Conservation (phyloP, 2,888 invertebrate genomes). For the Loripinus fragilis region DNA sequence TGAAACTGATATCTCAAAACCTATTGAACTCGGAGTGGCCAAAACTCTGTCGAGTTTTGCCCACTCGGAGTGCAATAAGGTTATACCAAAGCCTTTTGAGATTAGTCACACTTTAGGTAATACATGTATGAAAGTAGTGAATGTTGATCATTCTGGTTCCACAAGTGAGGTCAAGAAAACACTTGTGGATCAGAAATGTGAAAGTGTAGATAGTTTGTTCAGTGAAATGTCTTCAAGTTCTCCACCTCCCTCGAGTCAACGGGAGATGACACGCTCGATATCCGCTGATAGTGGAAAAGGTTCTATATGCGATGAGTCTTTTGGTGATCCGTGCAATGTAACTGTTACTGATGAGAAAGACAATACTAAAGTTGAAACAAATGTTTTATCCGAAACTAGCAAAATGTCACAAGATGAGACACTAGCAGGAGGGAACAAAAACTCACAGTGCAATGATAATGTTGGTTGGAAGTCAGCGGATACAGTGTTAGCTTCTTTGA, state of each 20-base stretch:
- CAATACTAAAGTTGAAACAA: background rate
- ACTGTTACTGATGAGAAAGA: background rate
- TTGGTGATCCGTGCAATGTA: constrained; percentile 27
- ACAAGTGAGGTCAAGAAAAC: constrained; percentile 22
- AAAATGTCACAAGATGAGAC: background rate
- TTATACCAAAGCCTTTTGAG: background rate
- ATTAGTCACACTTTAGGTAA: background rate
- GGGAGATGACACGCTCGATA: constrained; percentile 64
- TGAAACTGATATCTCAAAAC: background rate
- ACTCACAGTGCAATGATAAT: background rate
- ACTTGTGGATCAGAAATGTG: constrained; percentile 56
- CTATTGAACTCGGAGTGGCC: background rate
- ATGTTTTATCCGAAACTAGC: background rate
- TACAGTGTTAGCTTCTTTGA: background rate
- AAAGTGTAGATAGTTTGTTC: constrained; percentile 72
- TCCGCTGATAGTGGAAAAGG: constrained; percentile 76
- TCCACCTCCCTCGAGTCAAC: constrained; percentile 39
- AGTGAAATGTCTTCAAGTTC: constrained; percentile 62
- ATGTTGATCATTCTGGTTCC: background rate
- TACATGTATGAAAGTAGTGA: background rate
- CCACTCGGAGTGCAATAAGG: too few relatives aligned
- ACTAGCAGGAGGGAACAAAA: background rate
- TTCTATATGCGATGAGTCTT: constrained; percentile 66
- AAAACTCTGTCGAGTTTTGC: too few relatives aligned
- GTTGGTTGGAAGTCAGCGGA: background rate